These are phyloP conservation scores for Tetrax tetrax DNA, from an alignment of 2,113 vertebrate species.

Conservation along the genomic window DNA sequence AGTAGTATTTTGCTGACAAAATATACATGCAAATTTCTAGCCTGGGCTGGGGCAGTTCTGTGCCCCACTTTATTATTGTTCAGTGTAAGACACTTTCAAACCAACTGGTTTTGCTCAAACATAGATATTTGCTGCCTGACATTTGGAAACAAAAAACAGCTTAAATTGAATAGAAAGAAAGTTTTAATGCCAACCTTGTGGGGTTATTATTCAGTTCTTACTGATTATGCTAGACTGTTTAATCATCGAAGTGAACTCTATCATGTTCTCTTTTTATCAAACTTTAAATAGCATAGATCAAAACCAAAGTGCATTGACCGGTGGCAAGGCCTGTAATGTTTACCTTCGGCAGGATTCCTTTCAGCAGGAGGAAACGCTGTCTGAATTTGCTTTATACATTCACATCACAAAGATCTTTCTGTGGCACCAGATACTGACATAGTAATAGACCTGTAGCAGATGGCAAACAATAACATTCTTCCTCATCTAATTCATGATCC, in stretches of 20 bases:
- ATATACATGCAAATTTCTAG: conserved; percentile 24
- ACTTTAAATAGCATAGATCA: background rate
- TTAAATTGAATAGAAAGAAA: conserved; percentile 79
- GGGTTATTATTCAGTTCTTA: conserved; percentile 60
- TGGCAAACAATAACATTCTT: conserved; percentile 54
- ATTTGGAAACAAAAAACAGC: conserved; percentile 69
- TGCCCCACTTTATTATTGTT: conserved; percentile 61
- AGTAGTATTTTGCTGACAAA: conserved; percentile 28
- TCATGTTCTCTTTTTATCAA: background rate
- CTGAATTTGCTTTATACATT: background rate
- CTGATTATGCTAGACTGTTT: background rate
- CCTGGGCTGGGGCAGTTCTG: conserved; percentile 62
- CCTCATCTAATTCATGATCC: conserved; percentile 45
- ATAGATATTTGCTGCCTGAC: conserved; percentile 80
- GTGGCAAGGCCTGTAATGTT: conserved; percentile 36
- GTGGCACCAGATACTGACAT: conserved; percentile 10
- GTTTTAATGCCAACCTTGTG: conserved; percentile 86
- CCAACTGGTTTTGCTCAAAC: conserved; percentile 51
- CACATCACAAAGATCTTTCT: conserved; percentile 47
- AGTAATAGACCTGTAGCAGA: conserved; percentile 48
- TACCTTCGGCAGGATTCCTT: background rate
- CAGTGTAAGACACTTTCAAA: conserved; percentile 55
- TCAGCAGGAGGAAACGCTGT: conserved; percentile 27
- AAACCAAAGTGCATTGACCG: conserved; percentile 27
- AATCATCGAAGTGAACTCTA: conserved; percentile 36